Base-by-base conservation (phyloP, 2,113 vertebrate species). In the Riparia riparia region DNA sequence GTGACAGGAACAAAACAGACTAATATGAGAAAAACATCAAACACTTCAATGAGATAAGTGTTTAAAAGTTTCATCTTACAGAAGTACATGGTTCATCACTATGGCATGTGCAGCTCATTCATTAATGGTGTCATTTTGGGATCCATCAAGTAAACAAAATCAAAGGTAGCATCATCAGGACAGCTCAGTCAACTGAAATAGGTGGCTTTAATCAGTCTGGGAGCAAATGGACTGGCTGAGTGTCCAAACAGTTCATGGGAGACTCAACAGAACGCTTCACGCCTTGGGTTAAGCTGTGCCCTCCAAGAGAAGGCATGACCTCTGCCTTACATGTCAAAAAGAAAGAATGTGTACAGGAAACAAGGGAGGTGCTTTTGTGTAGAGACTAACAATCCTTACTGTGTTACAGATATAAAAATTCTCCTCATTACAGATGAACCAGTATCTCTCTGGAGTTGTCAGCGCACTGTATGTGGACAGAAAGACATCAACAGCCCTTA, bases 401-500 rank as follows among this genome's bases (percentile, higher is more conserved):
- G 18, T 26, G 6, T 58, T 47, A 50, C 11, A 22, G 4, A 7
- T 12, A 15, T 42, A 60, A 64, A 18, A 71, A 16, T 56, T 71
- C 4, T 32, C 17, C 18, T 18, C 6, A 13, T n/a, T n/a, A 28
- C 19, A 65, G 42, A 24, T 17, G 31, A 74, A 22, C 18, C 5
- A 14, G 18, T 12, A 28, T 37, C 26, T 32, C 13, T 28, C 26
- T 18, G 41, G 11, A 90, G 28, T 5, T 61, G 32, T 51, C 45
- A 17, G 1, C 9, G 5, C 32, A 14, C 31, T 56, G 25, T 4
- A 3, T 49, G 14, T 45, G 31, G 5, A 8, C 28, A 76, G 41
- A 66, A 69, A 37, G 63, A 39, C 0, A 1, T 25, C 15, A 37
- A 21, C 7, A 76, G 37, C 8, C 8, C 1, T 0, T 4, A 5